These are phyloP conservation scores for Poecilia gillii DNA, from an alignment of 2,797 vertebrate species.

Conservation along the genomic window DNA sequence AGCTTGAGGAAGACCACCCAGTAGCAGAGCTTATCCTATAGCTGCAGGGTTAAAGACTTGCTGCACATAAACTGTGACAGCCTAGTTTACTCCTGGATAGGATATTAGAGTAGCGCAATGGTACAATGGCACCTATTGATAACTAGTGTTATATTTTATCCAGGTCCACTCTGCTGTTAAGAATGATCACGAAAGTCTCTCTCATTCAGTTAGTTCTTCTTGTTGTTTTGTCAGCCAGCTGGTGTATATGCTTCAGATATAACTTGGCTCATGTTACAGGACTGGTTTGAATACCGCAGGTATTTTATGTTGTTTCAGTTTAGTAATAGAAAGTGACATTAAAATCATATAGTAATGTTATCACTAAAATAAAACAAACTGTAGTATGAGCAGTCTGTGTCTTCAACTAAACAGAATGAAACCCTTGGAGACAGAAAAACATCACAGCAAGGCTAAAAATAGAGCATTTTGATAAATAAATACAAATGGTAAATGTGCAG, in stretches of 20 bases:
- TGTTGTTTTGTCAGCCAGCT: neutral
- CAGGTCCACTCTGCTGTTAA: conserved; percentile 48
- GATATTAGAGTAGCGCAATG: conserved; percentile 56
- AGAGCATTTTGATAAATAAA: neutral
- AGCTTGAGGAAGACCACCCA: conserved; percentile 71
- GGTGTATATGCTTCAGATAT: conserved; percentile 27
- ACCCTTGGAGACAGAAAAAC: neutral
- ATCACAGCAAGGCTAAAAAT: neutral
- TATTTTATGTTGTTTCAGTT: neutral
- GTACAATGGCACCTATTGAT: conserved; percentile 70
- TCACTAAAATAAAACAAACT: neutral
- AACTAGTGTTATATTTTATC: conserved; percentile 56
- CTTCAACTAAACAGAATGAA: neutral
- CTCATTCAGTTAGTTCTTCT: neutral
- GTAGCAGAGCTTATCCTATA: conserved; percentile 64
- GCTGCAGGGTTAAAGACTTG: conserved; percentile 64
- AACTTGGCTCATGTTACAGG: conserved; percentile 30
- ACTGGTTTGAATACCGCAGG: conserved; percentile 9
- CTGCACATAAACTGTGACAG: conserved; percentile 57
- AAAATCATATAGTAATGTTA: neutral
- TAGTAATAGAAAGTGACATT: neutral
- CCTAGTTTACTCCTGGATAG: conserved; percentile 58
- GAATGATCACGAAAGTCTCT: conserved; percentile 23
- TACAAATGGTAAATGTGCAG: neutral
- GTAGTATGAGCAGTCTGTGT: neutral